Evolutionary conservation across 2,888 invertebrate species (phyloP), one percentile per base, ranked within the genome.

Genomic region (Plebejus anna): DNA sequence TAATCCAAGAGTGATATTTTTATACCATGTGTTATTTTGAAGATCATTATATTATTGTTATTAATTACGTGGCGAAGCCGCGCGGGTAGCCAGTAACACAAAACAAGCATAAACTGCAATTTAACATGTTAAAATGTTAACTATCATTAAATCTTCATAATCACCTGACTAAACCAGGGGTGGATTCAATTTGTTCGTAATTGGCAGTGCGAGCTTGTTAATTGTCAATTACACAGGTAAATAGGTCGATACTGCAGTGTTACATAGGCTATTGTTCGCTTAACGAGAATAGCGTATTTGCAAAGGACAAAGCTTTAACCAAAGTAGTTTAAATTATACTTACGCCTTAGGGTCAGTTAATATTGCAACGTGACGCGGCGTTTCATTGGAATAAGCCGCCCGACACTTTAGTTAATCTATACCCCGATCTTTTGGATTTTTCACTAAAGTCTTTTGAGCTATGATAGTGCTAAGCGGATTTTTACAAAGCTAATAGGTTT

Each of bases 201-300:
- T 72, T 72, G 72, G 42, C n/a, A 16, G 42, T 47, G 47, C 47
- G 72, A 72, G 72, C 42, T 71, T 38, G 71, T 72, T 47, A 72
- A 72, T 72, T 72, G 72, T 9, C 72, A 72, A 72, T 72, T 72
- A 72, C 72, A 72, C 42, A 47, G 72, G 72, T 28, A 47, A 47
- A 47, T 72, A 72, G 42, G 72, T 47, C 72, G 47, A 72, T 47
- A 47, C 72, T 72, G 72, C 72, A 42, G 47, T 47, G 71, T 71
- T n/a, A 71, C n/a, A 22, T 71, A 71, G n/a, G 47, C 71, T 66
- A 66, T 32, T 66, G 32, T 66, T 32, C 32, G 28, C 32, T 66
- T 61, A 28, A 36, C 66, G 32, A 66, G 66, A 66, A 66, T 36
- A 28, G 61, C 11, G 61, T 28, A 66, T 66, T 66, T 28, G 66